Base-by-base conservation (phyloP, 2,113 vertebrate species). In the Pitta sordida region DNA sequence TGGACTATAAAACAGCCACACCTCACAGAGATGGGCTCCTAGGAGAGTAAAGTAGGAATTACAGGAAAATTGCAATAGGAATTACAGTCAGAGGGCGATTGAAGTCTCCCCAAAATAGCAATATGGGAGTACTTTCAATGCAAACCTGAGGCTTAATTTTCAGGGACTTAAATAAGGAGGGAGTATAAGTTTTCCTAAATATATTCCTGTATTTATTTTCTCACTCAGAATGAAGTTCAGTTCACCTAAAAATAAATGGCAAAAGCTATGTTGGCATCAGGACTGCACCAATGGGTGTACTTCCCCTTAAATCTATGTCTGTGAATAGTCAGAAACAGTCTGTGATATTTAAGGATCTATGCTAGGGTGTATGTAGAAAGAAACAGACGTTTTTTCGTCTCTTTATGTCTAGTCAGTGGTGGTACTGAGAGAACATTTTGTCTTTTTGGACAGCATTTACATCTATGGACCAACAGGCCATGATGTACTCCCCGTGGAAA, bases 171-270 rank as follows among this genome's bases (percentile, higher is more conserved):
- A 16, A 41, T 56, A 77, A 36, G 15, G 62, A 77, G 6, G 32
- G 36, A 22, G 24, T 80, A 3, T 70, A 62, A 36, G 24, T 70
- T 84, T 91, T 55, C 75, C 48, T 48, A 17, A 74, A 93, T 46
- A 58, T 27, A 59, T 80, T 77, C 26, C 29, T 69, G 14, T 53
- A 41, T 87, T 79, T 90, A 27, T 91, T 93, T 93, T 85, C 90
- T 88, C 62, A 19, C 64, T 91, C 43, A 32, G 83, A 74, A 41
- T 89, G 20, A 83, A 85, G 46, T 80, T 60, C 79, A 68, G 62
- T 63, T 76, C 55, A 77, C 71, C 87, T 94, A 91, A 95, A 96
- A 95, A 95, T 95, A 95, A 94, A 83, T 73, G 58, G 48, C 44
- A 85, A 73, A 90, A 95, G 6, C 49, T 37, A 3, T 64, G n/a